These are phyloP conservation scores for Corythaixoides concolor DNA, from an alignment of 2,113 vertebrate species.

Conservation along the genomic window DNA sequence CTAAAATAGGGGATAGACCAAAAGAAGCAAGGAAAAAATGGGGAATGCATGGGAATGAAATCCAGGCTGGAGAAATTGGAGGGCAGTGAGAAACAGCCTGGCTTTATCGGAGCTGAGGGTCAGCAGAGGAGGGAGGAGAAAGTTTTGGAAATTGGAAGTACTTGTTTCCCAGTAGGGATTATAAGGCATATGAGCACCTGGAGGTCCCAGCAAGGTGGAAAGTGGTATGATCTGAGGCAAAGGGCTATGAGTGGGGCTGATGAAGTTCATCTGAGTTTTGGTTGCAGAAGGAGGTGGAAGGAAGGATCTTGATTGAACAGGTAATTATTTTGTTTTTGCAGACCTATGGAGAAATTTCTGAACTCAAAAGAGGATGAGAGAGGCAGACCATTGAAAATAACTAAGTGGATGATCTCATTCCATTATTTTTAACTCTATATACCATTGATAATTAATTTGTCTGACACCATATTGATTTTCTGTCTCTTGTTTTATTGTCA, in stretches of 20 bases:
- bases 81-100: neutral
- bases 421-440: conserved; percentile 74
- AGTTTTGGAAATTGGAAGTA: neutral
- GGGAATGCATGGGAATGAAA: neutral
- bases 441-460: conserved; percentile 78
- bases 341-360: conserved; percentile 17
- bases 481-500: conserved; percentile 69
- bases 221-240: neutral
- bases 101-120: neutral
- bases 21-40: neutral
- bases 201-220: neutral
- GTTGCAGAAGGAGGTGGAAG: neutral
- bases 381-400: conserved; percentile 47
- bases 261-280: neutral
- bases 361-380: neutral
- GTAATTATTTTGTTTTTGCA: conserved; percentile 20
- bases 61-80: neutral
- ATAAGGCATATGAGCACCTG: neutral
- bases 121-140: neutral
- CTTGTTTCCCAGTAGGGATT: neutral
- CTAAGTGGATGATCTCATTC: conserved; percentile 70
- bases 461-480: conserved; percentile 74
- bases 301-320: neutral
- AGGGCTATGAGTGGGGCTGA: neutral
- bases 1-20: neutral